Base-by-base conservation (phyloP, 2,797 vertebrate genomes). In the Vespertilio murinus region DNA sequence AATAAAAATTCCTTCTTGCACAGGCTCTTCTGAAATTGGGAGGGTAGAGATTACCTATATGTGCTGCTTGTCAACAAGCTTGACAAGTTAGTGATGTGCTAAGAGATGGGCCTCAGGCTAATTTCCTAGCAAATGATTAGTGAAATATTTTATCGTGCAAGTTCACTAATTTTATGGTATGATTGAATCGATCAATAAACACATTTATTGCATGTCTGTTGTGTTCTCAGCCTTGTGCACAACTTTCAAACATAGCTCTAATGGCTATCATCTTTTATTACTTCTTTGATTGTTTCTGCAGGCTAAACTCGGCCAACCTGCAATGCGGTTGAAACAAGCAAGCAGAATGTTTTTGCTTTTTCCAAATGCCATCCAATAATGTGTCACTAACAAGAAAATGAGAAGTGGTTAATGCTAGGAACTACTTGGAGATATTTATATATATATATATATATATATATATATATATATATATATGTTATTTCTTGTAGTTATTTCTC, bases 111-210 rank as follows among this genome's bases (percentile, higher is more conserved):
- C 64, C 13, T 35, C 28, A 17, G 45, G 52, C 69, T 88, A 33
- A 80, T 61, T 90, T 85, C 67, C 84, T 52, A 61, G 91, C 16
- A 86, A 91, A 86, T 79, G 73, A 71, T 69, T 94, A 77, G 67
- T 54, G 47, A 89, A 87, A 64, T 73, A 12, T 17, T 54, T 92
- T 45, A 38, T 30, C 22, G 54, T 30, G 56, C 22, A 67, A 67
- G 45, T 22, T 16, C n/a, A 38, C 33, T 47, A 23, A 56, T 67
- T 87, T 88, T 71, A 87, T 49, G 22, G 61, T 45, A 77, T 45
- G 67, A 69, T 45, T 59, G 47, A 33, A 54, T 25, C 71, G 38
- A 56, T 84, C 73, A 75, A 56, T 25, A 92, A 65, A 77, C 47
- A 82, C 38, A 22, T 77, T 83, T 84, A 89, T 54, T 45, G 74